phyloP scores from a whole-genome alignment of 2,113 vertebrate genomes.

The Trematomus loennbergii region DNA sequence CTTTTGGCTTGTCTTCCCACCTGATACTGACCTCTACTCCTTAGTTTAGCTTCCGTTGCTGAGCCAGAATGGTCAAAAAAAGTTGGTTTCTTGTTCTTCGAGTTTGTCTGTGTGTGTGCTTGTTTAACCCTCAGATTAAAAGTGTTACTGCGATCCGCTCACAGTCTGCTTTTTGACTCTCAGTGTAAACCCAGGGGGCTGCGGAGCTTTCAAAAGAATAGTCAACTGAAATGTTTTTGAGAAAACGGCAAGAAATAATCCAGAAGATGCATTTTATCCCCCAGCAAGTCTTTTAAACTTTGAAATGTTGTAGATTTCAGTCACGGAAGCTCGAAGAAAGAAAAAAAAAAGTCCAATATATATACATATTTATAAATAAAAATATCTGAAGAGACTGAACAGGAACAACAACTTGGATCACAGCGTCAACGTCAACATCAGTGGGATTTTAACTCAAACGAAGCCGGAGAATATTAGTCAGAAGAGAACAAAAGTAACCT shows the following conservation, averaged over 20 bases:
- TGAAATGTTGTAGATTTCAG: conserved; percentile 58
- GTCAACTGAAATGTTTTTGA: conserved; percentile 44
- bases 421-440: conserved; percentile 70
- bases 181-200: conserved; percentile 1
- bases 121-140: conserved; percentile 29
- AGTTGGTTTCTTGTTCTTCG: conserved; percentile 17
- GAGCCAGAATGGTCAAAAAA: conserved; percentile 20
- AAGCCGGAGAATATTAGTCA: conserved; percentile 51
- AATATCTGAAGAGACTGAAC: conserved; percentile 46
- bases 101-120: conserved; percentile 35
- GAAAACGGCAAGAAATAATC: conserved; percentile 7
- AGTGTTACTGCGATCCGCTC: conserved; percentile 5
- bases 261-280: background rate
- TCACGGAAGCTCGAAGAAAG: conserved; percentile 66
- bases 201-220: background rate
- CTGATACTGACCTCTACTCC: background rate
- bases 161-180: conserved; percentile 21
- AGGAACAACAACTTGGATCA: conserved; percentile 70
- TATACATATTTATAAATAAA: conserved; percentile 46
- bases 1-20: background rate
- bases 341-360: conserved; percentile 62
- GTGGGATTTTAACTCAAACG: conserved; percentile 58
- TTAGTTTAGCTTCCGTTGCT: conserved; percentile 34
- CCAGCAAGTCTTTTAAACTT: conserved; percentile 36
- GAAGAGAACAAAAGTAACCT: conserved; percentile 58